These are phyloP conservation scores for Dryoscopus gambensis DNA, from an alignment of 2,113 vertebrate species.

Conservation along the genomic window DNA sequence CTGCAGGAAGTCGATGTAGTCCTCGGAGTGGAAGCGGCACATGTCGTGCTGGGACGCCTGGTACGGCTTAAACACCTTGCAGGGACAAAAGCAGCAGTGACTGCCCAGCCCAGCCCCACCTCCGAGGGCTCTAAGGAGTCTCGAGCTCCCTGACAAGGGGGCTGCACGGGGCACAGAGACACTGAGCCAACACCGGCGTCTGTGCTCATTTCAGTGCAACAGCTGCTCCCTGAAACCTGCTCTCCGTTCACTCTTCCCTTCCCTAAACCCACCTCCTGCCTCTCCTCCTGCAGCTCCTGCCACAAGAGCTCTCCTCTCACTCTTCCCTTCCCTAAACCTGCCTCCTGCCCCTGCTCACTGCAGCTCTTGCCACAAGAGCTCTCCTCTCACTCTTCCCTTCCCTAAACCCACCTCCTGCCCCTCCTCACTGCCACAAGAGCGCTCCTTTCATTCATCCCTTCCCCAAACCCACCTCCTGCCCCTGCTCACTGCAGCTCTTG, in stretches of 20 bases:
- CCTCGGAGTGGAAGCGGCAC: constrained; percentile 98
- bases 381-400: not conserved
- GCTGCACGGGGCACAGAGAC: fast-evolving
- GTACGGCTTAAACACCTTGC: constrained; percentile 95
- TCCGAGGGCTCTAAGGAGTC: not conserved
- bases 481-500: not conserved
- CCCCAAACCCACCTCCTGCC: not conserved
- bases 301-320: not conserved
- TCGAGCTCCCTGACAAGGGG: fast-evolving
- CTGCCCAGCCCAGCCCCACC: fast-evolving
- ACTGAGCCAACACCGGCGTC: fast-evolving
- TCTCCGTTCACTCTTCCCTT: not conserved
- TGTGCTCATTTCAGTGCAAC: not conserved
- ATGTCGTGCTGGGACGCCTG: constrained; percentile 98
- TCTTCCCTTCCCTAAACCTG: not conserved
- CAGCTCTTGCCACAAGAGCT: too few relatives aligned
- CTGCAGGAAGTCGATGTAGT: constrained; percentile 98
- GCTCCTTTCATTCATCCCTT: too few relatives aligned
- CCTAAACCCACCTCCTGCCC: not conserved
- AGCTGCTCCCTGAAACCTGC: not conserved
- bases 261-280: not conserved
- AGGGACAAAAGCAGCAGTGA: not conserved
- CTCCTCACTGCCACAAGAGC: too few relatives aligned
- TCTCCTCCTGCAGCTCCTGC: not conserved
- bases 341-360: not conserved